Conservation (phyloP, 1,140 invertebrate species). For the Bombus haemorrhoidalis region DNA sequence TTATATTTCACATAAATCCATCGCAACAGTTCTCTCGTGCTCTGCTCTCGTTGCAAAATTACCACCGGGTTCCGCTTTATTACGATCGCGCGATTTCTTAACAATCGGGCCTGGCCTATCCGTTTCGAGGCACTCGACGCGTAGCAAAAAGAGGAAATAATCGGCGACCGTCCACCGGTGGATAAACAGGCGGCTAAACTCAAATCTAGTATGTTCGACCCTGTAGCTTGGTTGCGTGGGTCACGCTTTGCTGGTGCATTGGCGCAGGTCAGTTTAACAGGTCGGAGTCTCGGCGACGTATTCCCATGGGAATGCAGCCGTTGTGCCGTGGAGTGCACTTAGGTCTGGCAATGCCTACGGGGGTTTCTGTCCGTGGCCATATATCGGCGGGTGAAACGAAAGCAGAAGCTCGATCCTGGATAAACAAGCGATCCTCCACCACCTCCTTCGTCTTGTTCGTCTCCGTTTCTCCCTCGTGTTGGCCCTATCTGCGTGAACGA, state of each 20-base stretch:
- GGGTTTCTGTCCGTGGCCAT: constrained; percentile 41
- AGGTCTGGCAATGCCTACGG: constrained; percentile 52
- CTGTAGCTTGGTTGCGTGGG: constrained; percentile 32
- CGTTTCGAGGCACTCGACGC: not conserved
- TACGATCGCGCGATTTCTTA: constrained; percentile 13
- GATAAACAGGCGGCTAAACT: not conserved
- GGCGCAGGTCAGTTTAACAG: constrained; percentile 67
- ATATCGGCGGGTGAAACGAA: constrained; percentile 54
- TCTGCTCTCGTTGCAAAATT: not conserved
- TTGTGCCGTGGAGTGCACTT: constrained; percentile 50
- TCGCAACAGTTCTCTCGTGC: too few species aligned
- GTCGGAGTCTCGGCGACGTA: constrained; percentile 55
- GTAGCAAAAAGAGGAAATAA: not conserved
- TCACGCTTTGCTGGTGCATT: constrained; percentile 57
- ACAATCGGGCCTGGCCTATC: constrained; percentile 1
- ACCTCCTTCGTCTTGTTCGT: constrained; percentile 29
- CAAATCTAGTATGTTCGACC: constrained; percentile 12
- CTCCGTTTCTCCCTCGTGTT: constrained; percentile 49
- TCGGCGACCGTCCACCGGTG: not conserved
- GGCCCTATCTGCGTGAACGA: constrained; percentile 57
- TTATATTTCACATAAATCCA: not conserved
- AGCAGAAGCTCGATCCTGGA: constrained; percentile 67
- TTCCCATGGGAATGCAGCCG: constrained; percentile 66
- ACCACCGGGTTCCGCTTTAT: not conserved
- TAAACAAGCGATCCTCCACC: constrained; percentile 63